Base-by-base conservation (phyloP, 2,888 invertebrate species). In the Resseliella maxima region DNA sequence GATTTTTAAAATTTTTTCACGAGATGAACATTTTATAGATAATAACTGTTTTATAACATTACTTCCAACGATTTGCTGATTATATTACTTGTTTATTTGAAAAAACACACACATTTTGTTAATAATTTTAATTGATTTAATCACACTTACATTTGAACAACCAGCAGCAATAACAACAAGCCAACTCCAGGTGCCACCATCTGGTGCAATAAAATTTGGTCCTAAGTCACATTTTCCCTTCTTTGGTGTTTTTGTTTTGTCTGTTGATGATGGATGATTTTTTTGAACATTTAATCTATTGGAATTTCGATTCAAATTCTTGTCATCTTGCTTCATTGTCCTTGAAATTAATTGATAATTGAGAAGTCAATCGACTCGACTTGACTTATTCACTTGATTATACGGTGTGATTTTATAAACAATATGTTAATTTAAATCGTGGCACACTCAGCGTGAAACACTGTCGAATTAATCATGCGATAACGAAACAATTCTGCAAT, bases 111-210 rank as follows among this genome's bases (percentile, higher is more conserved):
- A 41, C 6, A 41, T 41, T 41, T 41, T 12, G 41, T 41, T 12
- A 41, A 41, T 41, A 41, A 41, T 41, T 41, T 41, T 12, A 41
- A 41, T 12, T 41, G 41, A 41, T 41, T 41, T 41, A 46, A 38
- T 41, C 21, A 86, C 3, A 93, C 94, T 93, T 91, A 95, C 95
- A 90, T 95, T 95, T 86, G 94, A 94, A 88, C 94, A 91, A 88
- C 95, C 95, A 85, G 94, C 94, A 5, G 95, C 95, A 8, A 95
- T 89, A 45, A 95, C 93, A 31, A 95, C 92, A 89, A 95, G 91
- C 95, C 95, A 95, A 0, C 90, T 90, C 95, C 95, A 95, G 0
- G 95, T 15, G 18, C 8, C 18, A 5, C 95, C 95, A 89, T 95
- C 95, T 0, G 95, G 95, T 0, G 95, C 93, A 85, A 93, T 90